Evolutionary conservation across 2,797 vertebrate genomes (phyloP).

Genomic region (Eupleurogrammus muticus): DNA sequence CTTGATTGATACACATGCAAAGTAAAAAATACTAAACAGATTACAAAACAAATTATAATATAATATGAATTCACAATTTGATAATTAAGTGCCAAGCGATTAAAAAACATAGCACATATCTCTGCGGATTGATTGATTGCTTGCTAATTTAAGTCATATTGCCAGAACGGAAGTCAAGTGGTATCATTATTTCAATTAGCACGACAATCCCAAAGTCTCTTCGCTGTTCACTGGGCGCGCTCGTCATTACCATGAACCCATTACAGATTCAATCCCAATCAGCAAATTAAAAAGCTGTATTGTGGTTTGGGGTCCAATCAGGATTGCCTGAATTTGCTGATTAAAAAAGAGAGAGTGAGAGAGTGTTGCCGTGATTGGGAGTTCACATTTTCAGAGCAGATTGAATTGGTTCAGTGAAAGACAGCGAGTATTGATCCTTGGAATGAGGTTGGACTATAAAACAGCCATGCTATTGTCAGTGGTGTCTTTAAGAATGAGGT

Average conservation of each 20-base stretch:
- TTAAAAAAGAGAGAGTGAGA: slow-evolving; percentile 10
- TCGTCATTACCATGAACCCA: slow-evolving; percentile 30
- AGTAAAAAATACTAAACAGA: neutral
- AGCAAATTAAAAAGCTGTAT: slow-evolving; percentile 28
- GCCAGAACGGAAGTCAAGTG: slow-evolving; percentile 1
- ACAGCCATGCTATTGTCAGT: slow-evolving; percentile 38
- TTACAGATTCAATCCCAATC: slow-evolving; percentile 32
- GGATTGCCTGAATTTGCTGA: slow-evolving; percentile 21
- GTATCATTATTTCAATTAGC: slow-evolving; percentile 25
- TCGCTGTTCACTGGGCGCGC: neutral
- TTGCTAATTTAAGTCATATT: neutral
- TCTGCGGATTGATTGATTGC: neutral
- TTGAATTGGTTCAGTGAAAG: slow-evolving; percentile 35
- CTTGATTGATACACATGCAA: too few relatives aligned
- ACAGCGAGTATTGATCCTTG: slow-evolving; percentile 52
- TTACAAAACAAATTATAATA: neutral
- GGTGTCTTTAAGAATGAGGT: slow-evolving; percentile 17
- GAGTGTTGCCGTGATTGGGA: slow-evolving; percentile 13
- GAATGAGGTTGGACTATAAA: slow-evolving; percentile 42
- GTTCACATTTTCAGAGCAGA: slow-evolving; percentile 54
- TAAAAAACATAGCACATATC: neutral
- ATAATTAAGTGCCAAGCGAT: neutral
- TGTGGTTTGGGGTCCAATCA: slow-evolving; percentile 47
- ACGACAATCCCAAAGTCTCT: neutral
- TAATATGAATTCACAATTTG: neutral